These are phyloP conservation scores for Microctenopoma stevenorrisi DNA, from an alignment of 2,797 vertebrate species.

Conservation along the genomic window DNA sequence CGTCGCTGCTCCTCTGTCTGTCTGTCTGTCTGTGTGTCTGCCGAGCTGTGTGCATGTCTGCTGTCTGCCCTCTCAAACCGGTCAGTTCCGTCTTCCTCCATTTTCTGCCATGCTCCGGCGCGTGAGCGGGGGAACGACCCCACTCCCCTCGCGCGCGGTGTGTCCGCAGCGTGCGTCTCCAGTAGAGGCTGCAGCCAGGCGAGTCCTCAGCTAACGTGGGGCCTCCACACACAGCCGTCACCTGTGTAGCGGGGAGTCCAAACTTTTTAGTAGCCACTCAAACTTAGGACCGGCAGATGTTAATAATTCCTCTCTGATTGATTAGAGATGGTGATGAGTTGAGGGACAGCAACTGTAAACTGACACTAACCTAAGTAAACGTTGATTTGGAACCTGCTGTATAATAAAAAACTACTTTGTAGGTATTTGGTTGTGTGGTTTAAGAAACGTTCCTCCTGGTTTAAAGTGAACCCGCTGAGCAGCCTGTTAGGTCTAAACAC, in stretches of 20 bases:
- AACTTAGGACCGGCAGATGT: background rate
- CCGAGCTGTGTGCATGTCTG: slow-evolving; percentile 50
- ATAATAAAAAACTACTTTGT: slow-evolving; percentile 1
- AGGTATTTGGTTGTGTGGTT: slow-evolving; percentile 3
- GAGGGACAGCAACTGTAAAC: too few species aligned
- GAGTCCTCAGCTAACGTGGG: background rate
- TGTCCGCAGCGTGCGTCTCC: slow-evolving; percentile 14
- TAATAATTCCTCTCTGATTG: background rate
- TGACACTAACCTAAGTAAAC: background rate
- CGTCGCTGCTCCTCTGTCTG: slow-evolving; percentile 40
- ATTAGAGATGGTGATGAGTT: background rate
- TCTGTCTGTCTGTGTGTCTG: slow-evolving; percentile 47
- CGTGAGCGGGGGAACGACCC: slow-evolving; percentile 54
- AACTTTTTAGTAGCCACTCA: slow-evolving; percentile 25
- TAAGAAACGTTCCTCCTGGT: slow-evolving; percentile 10
- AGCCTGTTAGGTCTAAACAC: slow-evolving; percentile 33
- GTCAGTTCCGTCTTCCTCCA: slow-evolving; percentile 89
- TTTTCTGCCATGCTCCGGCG: slow-evolving; percentile 80
- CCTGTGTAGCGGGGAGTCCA: slow-evolving; percentile 1
- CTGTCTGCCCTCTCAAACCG: slow-evolving; percentile 83
- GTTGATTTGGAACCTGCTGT: background rate
- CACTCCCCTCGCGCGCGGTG: slow-evolving; percentile 49
- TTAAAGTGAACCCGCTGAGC: slow-evolving; percentile 10
- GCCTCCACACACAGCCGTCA: background rate
- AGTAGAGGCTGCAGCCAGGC: slow-evolving; percentile 48